Evolutionary conservation across 2,113 vertebrate genomes (phyloP).

Genomic region (Urocynchramus pylzowi): DNA sequence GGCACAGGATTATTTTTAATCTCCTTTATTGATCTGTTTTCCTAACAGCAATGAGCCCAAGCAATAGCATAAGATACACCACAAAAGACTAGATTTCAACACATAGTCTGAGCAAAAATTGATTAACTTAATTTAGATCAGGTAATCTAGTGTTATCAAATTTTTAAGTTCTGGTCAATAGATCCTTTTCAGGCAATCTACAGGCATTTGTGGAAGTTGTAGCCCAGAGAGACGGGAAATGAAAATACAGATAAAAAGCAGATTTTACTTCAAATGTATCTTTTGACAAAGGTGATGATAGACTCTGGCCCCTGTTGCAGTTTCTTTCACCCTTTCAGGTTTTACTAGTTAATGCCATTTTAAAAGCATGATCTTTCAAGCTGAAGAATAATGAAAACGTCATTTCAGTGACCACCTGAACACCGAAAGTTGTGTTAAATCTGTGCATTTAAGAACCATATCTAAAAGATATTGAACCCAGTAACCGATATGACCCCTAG

Average conservation of each 20-base stretch:
- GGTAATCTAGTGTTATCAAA: background rate
- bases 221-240: background rate
- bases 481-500: background rate
- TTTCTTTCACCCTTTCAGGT: background rate
- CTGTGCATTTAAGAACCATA: background rate
- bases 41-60: background rate
- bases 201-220: background rate
- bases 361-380: background rate
- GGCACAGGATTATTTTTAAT: background rate
- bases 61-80: background rate
- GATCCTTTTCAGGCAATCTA: background rate
- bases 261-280: background rate
- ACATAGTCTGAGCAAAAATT: background rate
- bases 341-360: background rate
- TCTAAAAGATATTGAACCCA: background rate
- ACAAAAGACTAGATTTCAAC: background rate
- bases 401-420: background rate
- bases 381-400: background rate
- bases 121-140: background rate
- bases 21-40: background rate
- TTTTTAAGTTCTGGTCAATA: background rate
- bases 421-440: background rate
- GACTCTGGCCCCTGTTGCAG: background rate
- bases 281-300: background rate
- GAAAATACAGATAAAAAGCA: background rate